Evolutionary conservation across 2,888 invertebrate species (phyloP).

Genomic region (Cetonia aurata): DNA sequence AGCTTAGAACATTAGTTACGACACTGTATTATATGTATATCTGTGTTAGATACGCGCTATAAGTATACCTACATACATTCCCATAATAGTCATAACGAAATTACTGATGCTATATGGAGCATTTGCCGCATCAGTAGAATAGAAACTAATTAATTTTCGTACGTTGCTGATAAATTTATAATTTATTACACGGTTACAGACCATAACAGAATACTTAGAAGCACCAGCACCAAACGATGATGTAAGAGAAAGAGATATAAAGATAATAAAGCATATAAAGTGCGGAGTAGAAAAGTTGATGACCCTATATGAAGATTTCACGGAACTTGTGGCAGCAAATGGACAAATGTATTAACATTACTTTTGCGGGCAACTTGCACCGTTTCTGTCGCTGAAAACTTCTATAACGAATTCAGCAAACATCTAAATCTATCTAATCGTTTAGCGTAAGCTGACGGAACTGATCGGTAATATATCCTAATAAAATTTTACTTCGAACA

Average conservation of each 20-base stretch:
- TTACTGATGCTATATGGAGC: conserved; percentile 6
- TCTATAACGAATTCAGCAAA: too few relatives aligned
- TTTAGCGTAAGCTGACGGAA: too few relatives aligned
- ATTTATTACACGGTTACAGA: conserved; percentile 26
- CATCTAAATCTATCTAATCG: too few relatives aligned
- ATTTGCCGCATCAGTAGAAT: conserved; percentile 17
- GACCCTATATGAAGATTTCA: not conserved
- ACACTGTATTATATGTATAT: conserved; percentile 11
- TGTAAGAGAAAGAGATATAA: not conserved
- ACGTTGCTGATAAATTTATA: conserved; percentile 36
- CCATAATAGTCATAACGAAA: conserved; percentile 27
- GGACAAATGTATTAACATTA: too few relatives aligned
- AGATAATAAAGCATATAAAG: conserved; percentile 5
- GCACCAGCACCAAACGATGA: conserved; percentile 6
- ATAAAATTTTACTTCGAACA: too few relatives aligned
- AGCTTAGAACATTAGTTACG: conserved; percentile 34
- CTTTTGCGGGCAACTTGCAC: too few relatives aligned
- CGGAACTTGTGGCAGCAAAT: too few relatives aligned
- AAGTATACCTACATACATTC: not conserved
- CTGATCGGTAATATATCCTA: too few relatives aligned
- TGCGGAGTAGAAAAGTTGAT: conserved; percentile 7
- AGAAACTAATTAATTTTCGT: conserved; percentile 38
- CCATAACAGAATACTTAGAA: conserved; percentile 13
- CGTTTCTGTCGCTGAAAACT: too few relatives aligned
- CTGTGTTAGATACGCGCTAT: too few relatives aligned